Conservation (phyloP, 2,888 invertebrate species). For the Abscondita cerata region DNA sequence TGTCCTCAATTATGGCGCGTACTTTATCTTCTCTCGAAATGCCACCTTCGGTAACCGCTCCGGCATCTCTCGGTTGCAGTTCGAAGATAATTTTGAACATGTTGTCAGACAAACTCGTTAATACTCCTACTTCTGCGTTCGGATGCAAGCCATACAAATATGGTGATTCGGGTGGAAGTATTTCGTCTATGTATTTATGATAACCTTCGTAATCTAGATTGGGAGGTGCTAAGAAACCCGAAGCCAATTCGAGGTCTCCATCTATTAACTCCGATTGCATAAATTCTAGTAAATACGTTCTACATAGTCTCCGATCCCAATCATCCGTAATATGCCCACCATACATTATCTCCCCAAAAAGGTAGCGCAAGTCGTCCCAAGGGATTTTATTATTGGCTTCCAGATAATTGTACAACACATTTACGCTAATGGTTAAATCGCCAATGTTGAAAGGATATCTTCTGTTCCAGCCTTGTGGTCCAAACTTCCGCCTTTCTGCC, state of each 20-base stretch:
- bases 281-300: slow-evolving; percentile 85
- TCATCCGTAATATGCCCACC: slow-evolving; percentile 97
- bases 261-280: slow-evolving; percentile 89
- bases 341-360: slow-evolving; percentile 98
- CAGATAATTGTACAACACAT: slow-evolving; percentile 88
- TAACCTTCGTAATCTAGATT: slow-evolving; percentile 88
- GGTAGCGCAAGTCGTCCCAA: slow-evolving; percentile 92
- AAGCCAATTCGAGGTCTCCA: slow-evolving; percentile 82
- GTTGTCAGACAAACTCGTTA: slow-evolving; percentile 85
- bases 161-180: slow-evolving; percentile 86
- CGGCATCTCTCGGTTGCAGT: slow-evolving; percentile 86
- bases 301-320: slow-evolving; percentile 90
- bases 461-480: slow-evolving; percentile 92
- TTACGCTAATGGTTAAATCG: slow-evolving; percentile 90
- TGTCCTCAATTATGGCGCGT: slow-evolving; percentile 80
- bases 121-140: slow-evolving; percentile 93
- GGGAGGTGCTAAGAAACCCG: slow-evolving; percentile 86
- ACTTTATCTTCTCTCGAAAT: slow-evolving; percentile 84
- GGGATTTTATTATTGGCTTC: slow-evolving; percentile 88
- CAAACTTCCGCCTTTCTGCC: slow-evolving; percentile 91
- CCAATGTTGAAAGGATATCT: slow-evolving; percentile 82
- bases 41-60: slow-evolving; percentile 71
- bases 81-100: slow-evolving; percentile 87
- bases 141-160: slow-evolving; percentile 91
- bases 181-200: slow-evolving; percentile 87